Evolutionary conservation across 1,140 invertebrate genomes (phyloP).

Genomic region (Drosophila varians): DNA sequence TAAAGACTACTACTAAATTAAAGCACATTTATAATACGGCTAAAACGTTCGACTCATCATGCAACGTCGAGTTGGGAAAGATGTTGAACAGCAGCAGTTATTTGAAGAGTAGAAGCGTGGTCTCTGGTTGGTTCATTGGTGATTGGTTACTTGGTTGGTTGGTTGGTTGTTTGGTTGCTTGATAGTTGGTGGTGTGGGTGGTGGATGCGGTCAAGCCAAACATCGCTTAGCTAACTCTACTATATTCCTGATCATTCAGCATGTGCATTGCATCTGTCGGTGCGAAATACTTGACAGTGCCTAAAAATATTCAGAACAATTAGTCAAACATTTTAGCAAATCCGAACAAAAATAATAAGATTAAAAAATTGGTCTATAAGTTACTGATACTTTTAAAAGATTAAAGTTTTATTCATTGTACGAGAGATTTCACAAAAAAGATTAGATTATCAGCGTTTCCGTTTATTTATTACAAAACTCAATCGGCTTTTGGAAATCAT

Average conservation of each 20-base stretch:
- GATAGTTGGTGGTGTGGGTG: constrained; percentile 34
- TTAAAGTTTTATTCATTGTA: background rate
- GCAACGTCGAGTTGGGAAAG: constrained; percentile 49
- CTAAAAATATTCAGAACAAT: constrained; percentile 70
- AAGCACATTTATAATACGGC: constrained; percentile 54
- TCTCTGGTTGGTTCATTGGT: constrained; percentile 39
- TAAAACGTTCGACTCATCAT: constrained; percentile 48
- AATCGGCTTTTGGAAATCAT: background rate
- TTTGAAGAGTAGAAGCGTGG: constrained; percentile 22
- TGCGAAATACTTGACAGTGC: constrained; percentile 85
- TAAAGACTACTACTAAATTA: constrained; percentile 50
- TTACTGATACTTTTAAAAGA: background rate
- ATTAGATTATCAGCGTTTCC: constrained; percentile 1
- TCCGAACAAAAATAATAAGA: background rate
- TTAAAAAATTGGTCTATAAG: background rate
- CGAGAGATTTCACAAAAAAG: background rate
- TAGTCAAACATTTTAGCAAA: constrained; percentile 28
- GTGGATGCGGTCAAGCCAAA: constrained; percentile 20
- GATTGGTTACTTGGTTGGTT: constrained; percentile 17
- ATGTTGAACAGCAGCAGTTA: constrained; percentile 29
- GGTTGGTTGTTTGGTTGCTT: constrained; percentile 11
- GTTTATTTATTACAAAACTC: constrained; percentile 19
- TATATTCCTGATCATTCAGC: constrained; percentile 83
- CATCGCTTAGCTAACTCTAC: constrained; percentile 74
- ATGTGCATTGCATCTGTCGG: constrained; percentile 86